Evolutionary conservation across 2,113 vertebrate species (phyloP).

Genomic region (Monopterus albus): DNA sequence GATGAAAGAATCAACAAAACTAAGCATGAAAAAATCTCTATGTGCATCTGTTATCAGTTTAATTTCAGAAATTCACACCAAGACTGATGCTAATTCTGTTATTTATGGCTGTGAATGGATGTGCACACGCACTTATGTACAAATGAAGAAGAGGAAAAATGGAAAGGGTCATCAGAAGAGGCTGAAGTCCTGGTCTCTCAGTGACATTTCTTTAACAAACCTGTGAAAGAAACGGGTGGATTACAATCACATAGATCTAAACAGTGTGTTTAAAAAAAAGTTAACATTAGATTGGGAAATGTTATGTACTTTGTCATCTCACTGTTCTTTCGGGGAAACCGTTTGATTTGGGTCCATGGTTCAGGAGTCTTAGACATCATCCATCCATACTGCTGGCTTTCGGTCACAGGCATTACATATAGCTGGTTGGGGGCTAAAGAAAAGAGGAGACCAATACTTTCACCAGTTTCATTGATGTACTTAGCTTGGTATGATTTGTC

Average conservation of each 20-base stretch:
- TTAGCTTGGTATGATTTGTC: not conserved
- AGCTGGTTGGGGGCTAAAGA: conserved; percentile 84
- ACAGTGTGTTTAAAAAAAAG: not conserved
- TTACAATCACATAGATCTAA: not conserved
- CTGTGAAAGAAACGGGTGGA: conserved; percentile 61
- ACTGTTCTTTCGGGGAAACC: conserved; percentile 77
- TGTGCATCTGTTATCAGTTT: not conserved
- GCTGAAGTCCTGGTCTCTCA: conserved; percentile 71
- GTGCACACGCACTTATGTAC: not conserved
- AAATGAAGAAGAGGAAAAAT: not conserved
- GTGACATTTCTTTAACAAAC: conserved; percentile 78
- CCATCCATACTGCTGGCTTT: conserved; percentile 85
- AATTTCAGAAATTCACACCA: not conserved
- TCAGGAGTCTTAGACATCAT: conserved; percentile 57
- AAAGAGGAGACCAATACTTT: not conserved
- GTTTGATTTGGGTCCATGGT: conserved; percentile 75
- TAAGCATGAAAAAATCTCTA: not conserved
- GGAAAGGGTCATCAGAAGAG: conserved; percentile 67
- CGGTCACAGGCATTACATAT: conserved; percentile 81
- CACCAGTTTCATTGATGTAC: too few species aligned
- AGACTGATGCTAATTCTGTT: not conserved
- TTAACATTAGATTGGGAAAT: not conserved
- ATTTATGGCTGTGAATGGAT: not conserved
- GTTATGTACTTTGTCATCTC: conserved; percentile 83
- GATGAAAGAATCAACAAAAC: not conserved